Base-by-base conservation (phyloP, 1,140 invertebrate genomes). In the Papilio polytes region DNA sequence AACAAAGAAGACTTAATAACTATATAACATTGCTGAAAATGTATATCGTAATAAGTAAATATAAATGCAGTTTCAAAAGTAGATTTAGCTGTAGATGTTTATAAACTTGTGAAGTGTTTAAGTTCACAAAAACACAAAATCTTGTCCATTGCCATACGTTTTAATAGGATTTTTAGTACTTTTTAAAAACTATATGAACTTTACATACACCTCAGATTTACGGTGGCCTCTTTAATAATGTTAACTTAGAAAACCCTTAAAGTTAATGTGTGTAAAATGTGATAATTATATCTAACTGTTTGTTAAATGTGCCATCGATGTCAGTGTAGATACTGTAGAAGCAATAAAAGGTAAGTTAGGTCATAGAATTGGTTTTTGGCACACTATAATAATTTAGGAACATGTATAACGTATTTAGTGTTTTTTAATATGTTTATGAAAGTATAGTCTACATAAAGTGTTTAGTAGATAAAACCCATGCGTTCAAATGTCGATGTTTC, bases 1-100 rank as follows among this genome's bases (percentile, higher is more conserved):
- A 66, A 78, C 53, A 82, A 79, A 76, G 73, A 78, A 79, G 51
- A 76, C 74, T 48, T 76, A 78, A 78, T 80, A 41, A 41, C 36
- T 41, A 44, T 66, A 44, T 80, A 74, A 36, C 46, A 80, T 76
- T 56, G 76, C 77, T 63, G 56, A 46, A 56, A 36, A 66, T 66
- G 56, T 78, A 46, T 44, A n/a, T 77, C 56, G 77, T 44, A 66
- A 36, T 63, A 66, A 20, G 56, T 70, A 0, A 4, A 41, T 63
- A 41, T 78, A 44, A 78, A 48, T 15, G 41, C 36, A 48, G 41
- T 44, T 78, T 78, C 77, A 66, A 44, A 2, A n/a, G 56, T 66
- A 78, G 59, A 41, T 76, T 76, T 76, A 56, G 77, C 41, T 44
- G 53, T 78, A 78, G 51, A 56, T 26, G 20, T 78, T 46, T 63